Conservation (phyloP, 2,113 vertebrate species). For the Charina bottae region DNA sequence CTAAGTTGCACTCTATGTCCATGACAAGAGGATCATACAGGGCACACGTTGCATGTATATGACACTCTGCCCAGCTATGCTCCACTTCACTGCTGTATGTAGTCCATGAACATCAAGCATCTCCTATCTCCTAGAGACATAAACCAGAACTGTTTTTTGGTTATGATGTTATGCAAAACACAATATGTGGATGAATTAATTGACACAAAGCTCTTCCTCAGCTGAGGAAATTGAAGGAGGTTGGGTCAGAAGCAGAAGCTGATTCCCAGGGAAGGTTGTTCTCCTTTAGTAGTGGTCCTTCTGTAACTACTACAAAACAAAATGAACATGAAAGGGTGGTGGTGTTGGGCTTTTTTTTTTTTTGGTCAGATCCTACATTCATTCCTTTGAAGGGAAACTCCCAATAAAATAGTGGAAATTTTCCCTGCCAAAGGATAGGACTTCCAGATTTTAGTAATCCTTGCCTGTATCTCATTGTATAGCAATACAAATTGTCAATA, state of each 20-base stretch:
- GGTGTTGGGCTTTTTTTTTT: neutral
- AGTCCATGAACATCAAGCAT: neutral
- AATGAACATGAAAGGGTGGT: neutral
- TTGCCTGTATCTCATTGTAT: constrained; percentile 34
- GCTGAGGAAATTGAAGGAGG: neutral
- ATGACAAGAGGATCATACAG: neutral
- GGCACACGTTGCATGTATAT: neutral
- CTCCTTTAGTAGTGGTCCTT: neutral
- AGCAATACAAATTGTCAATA: constrained; percentile 53
- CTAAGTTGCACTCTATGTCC: neutral
- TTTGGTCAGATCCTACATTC: constrained; percentile 28
- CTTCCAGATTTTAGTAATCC: constrained; percentile 53
- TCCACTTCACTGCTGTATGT: neutral
- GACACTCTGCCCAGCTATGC: neutral
- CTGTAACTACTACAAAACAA: neutral
- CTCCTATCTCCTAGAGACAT: neutral
- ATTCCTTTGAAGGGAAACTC: constrained; percentile 30
- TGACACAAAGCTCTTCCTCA: neutral
- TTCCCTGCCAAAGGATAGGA: constrained; percentile 55
- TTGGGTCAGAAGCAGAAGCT: neutral
- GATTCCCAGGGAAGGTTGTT: neutral
- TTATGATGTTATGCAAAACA: neutral
- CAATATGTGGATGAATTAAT: neutral
- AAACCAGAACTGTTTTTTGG: neutral
- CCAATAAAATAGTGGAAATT: constrained; percentile 53